These are phyloP conservation scores for Strix occidentalis DNA, from an alignment of 2,797 vertebrate species.

Conservation along the genomic window DNA sequence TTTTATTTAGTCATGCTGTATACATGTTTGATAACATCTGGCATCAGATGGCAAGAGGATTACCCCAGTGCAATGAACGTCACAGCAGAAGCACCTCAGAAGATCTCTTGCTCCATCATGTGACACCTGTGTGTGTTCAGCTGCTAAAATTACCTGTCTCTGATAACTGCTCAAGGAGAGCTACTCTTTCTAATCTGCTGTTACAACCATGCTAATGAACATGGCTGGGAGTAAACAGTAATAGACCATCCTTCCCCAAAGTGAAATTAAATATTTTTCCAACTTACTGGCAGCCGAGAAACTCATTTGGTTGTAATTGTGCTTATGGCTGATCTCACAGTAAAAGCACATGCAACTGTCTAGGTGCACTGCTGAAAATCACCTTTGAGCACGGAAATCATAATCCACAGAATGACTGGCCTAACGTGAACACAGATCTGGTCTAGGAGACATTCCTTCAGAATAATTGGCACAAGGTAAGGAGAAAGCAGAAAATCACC, in stretches of 20 bases:
- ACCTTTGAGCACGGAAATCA: neutral
- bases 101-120: neutral
- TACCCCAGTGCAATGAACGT: neutral
- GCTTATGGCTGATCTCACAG: neutral
- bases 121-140: neutral
- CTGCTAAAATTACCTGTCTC: neutral
- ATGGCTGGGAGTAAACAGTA: neutral
- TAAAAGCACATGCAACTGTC: neutral
- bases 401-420: neutral
- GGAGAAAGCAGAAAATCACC: neutral
- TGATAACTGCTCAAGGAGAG: neutral
- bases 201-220: neutral
- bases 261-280: neutral
- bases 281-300: neutral
- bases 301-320: neutral
- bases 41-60: neutral
- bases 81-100: neutral
- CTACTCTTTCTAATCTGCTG: neutral
- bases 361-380: neutral
- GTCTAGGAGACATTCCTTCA: neutral
- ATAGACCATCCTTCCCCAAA: neutral
- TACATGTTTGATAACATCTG: neutral
- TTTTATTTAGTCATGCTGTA: neutral
- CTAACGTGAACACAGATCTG: neutral
- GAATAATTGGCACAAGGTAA: neutral